Conservation (phyloP, 2,113 vertebrate genomes). For the Hemicordylus capensis region DNA sequence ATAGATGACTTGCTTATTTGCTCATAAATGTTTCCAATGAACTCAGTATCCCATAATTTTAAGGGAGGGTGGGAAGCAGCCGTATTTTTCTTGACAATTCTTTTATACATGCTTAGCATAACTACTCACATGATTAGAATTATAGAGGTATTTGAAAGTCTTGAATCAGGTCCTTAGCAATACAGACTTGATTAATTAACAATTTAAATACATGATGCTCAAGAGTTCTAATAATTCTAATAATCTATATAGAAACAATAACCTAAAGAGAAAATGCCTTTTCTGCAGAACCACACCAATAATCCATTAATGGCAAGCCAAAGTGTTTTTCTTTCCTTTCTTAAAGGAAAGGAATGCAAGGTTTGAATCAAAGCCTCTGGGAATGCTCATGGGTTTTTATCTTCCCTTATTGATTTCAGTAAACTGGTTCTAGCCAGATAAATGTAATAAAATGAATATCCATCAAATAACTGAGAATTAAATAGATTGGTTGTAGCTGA, state of each 20-base stretch:
- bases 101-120: not conserved
- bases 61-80: not conserved
- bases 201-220: not conserved
- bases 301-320: not conserved
- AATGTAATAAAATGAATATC: not conserved
- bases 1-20: not conserved
- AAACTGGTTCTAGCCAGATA: not conserved
- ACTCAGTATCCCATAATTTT: not conserved
- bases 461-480: not conserved
- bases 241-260: not conserved
- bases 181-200: rapidly evolving
- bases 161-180: not conserved
- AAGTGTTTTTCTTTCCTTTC: not conserved
- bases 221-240: not conserved
- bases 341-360: not conserved
- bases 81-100: conserved; percentile 3
- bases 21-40: not conserved
- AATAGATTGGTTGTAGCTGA: not conserved
- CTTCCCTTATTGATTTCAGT: not conserved
- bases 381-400: not conserved
- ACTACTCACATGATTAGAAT: not conserved
- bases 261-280: rapidly evolving
- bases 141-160: not conserved
- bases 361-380: not conserved
- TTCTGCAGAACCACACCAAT: not conserved